These are phyloP conservation scores for Semicossyphus pulcher DNA, from an alignment of 2,113 vertebrate species.

Conservation along the genomic window DNA sequence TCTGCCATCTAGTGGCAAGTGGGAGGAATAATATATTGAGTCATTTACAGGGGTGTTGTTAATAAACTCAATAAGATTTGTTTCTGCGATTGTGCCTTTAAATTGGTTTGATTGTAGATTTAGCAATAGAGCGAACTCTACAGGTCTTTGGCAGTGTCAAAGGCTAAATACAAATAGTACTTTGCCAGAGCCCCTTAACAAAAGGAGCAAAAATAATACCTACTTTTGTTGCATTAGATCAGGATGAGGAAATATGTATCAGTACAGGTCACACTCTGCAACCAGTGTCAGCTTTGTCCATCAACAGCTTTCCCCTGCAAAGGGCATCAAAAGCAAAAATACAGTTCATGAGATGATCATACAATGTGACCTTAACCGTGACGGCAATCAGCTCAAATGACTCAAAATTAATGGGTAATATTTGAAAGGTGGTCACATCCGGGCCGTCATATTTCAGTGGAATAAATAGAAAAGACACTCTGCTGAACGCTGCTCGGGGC, in stretches of 20 bases:
- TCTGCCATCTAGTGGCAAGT: constrained; percentile 66
- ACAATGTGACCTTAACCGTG: background rate
- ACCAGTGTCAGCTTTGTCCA: background rate
- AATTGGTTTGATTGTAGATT: background rate
- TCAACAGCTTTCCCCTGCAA: background rate
- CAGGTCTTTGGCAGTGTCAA: background rate
- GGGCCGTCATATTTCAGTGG: too few relatives aligned
- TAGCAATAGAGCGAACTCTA: background rate
- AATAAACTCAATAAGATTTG: too few relatives aligned
- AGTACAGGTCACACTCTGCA: background rate
- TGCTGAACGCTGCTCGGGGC: background rate
- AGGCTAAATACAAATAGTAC: background rate
- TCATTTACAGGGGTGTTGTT: background rate
- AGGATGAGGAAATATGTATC: background rate
- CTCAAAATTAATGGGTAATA: background rate
- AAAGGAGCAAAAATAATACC: background rate
- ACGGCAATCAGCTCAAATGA: background rate
- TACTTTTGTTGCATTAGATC: background rate
- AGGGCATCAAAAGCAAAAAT: background rate
- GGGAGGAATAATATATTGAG: background rate
- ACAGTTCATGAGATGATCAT: constrained; percentile 1
- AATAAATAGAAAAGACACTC: constrained; percentile 2
- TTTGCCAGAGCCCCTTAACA: background rate
- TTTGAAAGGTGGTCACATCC: background rate
- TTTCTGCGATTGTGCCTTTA: too few relatives aligned